These are phyloP conservation scores for Episyrphus balteatus DNA, from an alignment of 1,140 invertebrate genomes.

Conservation along the genomic window DNA sequence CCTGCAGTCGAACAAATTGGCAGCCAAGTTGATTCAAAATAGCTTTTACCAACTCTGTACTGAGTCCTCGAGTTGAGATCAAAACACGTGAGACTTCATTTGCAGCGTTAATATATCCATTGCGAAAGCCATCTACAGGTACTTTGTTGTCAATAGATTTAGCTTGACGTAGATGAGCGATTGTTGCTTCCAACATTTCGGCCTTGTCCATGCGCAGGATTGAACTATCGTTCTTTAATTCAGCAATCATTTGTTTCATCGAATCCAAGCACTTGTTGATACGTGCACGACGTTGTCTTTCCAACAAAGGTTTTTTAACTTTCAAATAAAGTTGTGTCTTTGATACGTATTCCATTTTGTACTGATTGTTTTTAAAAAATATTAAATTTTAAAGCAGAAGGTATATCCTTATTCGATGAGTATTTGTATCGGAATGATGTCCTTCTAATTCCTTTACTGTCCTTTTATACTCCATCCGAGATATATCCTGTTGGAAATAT, in stretches of 20 bases:
- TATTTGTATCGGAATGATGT: too few relatives aligned
- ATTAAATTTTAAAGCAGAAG: too few relatives aligned
- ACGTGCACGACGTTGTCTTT: slow-evolving; percentile 81
- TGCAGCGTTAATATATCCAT: slow-evolving; percentile 85
- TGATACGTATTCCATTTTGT: slow-evolving; percentile 38
- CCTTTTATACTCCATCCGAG: too few relatives aligned
- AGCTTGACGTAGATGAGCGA: slow-evolving; percentile 59
- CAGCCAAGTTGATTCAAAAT: slow-evolving; percentile 79
- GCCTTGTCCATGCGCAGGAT: slow-evolving; percentile 92
- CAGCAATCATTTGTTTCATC: slow-evolving; percentile 84
- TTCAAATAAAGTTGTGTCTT: slow-evolving; percentile 85
- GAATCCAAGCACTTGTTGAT: slow-evolving; percentile 92
- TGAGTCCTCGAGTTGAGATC: slow-evolving; percentile 68
- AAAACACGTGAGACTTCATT: slow-evolving; percentile 83
- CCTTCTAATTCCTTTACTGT: too few relatives aligned
- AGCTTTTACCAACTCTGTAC: slow-evolving; percentile 70
- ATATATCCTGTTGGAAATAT: too few relatives aligned
- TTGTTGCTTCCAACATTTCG: slow-evolving; percentile 87
- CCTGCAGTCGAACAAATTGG: slow-evolving; percentile 58
- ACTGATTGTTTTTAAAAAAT: too few relatives aligned
- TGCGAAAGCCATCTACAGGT: slow-evolving; percentile 61
- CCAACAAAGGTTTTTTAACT: slow-evolving; percentile 92
- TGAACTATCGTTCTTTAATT: slow-evolving; percentile 79
- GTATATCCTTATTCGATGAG: too few relatives aligned
- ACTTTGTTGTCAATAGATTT: slow-evolving; percentile 16